phyloP scores from a whole-genome alignment of 2,888 invertebrate genomes.

The Philonicus albiceps region DNA sequence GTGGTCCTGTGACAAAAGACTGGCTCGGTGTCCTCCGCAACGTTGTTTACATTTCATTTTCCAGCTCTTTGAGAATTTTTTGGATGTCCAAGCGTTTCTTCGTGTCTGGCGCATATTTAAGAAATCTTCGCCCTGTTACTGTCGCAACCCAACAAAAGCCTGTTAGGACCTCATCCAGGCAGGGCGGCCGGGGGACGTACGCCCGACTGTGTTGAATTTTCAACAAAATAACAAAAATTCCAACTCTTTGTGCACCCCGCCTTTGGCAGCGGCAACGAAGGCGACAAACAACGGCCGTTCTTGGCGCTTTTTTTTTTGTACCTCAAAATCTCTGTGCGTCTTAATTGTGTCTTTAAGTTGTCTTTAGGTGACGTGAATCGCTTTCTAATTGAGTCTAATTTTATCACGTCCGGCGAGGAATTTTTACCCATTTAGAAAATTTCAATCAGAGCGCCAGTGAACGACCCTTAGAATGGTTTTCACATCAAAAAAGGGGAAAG shows the following conservation, averaged over 20 bases:
- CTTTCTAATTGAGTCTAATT: conserved; percentile 39
- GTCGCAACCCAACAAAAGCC: conserved; percentile 11
- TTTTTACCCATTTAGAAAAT: conserved; percentile 25
- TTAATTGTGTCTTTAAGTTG: conserved; percentile 40
- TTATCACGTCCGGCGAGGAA: conserved; percentile 16
- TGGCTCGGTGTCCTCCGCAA: background rate
- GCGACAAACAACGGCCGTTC: background rate
- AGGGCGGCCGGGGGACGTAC: background rate
- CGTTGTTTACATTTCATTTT: conserved; percentile 33
- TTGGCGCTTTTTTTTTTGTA: background rate
- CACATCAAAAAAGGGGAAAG: background rate
- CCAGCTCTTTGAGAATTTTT: conserved; percentile 20
- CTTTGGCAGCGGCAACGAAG: background rate
- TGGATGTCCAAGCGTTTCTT: background rate
- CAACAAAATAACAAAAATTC: conserved; percentile 39
- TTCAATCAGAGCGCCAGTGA: conserved; percentile 32
- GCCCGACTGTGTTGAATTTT: conserved; percentile 11
- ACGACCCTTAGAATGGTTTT: conserved; percentile 5
- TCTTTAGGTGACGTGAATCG: conserved; percentile 38
- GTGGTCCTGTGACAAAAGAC: conserved; percentile 36
- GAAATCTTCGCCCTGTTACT: background rate
- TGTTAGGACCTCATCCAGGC: background rate
- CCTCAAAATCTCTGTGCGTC: conserved; percentile 28
- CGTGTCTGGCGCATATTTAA: conserved; percentile 5
- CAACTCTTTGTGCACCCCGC: conserved; percentile 23